Evolutionary conservation across 2,888 invertebrate species (phyloP), one percentile per base, ranked within the genome.

Genomic region (Drepana falcataria): DNA sequence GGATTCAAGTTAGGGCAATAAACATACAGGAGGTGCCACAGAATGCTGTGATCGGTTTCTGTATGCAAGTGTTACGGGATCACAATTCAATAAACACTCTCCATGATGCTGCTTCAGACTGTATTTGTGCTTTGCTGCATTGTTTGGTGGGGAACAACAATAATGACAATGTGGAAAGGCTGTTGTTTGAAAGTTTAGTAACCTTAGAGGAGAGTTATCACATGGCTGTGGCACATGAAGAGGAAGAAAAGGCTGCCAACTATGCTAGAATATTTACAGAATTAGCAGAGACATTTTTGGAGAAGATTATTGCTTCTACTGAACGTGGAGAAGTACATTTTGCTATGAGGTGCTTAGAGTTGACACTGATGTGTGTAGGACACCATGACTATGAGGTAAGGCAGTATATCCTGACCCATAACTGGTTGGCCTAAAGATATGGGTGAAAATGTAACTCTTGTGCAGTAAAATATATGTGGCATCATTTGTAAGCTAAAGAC

Each of bases 201-300:
- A 92, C 94, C 41, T 89, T 99, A 59, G 96, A 97, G 69, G 94
- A 95, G 61, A 94, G 96, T 9, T 99, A 98, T 81, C 97, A 98
- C 73, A 87, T 96, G 77, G 96, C 98, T 2, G 98, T 98, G 2
- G 97, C 97, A 2, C 95, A 96, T 59, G 99, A 99, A 84, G 98
- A 99, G 75, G 95, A 96, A 63, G 98, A 98, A 88, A 98, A 97
- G 92, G 96, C 97, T 2, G 94, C 96, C 60, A 98, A 98, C 81
- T 98, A 97, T 83, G 97, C 97, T 65, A 93, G 98, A 63, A 94
- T 99, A 65, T 99, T 99, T 79, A 98, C 99, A 2, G 98, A 98
- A 81, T 82, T 98, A 60, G 98, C 95, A 0, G 99, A 99, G 85
- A 94, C 97, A 4, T 96, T 98, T 81, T 90, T 99, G 64, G 94